Percentiles rank a stretch among this genome's conserved stretches.
These are phyloP conservation scores for Ceyx margarethae DNA, from an alignment of 2,113 vertebrate genomes.

Conservation along the genomic window DNA sequence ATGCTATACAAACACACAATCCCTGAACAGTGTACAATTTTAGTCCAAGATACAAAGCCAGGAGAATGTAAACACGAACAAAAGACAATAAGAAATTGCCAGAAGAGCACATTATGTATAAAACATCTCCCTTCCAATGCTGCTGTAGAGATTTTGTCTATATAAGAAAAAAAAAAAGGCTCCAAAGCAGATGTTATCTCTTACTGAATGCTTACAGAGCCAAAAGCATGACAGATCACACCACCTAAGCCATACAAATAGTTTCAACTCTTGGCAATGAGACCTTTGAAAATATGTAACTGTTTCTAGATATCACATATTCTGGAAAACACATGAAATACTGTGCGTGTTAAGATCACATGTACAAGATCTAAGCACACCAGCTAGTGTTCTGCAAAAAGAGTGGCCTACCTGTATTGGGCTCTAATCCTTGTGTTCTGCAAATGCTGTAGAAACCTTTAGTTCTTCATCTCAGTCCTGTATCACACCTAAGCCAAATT, in stretches of 20 bases:
- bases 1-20: neutral
- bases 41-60: neutral
- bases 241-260: neutral
- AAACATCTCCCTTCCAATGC: neutral
- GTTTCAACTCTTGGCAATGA: neutral
- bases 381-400: neutral
- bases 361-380: neutral
- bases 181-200: neutral
- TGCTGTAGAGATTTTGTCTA: neutral
- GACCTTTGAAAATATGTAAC: neutral
- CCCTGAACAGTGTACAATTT: neutral
- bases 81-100: neutral
- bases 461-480: neutral
- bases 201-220: neutral
- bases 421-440: neutral
- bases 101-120: neutral
- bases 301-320: neutral
- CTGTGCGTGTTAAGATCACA: accelerated
- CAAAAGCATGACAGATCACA: neutral
- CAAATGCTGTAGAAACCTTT: neutral
- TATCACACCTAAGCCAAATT: neutral
- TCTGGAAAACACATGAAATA: neutral
- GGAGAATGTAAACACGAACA: neutral
- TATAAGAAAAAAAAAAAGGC: neutral
- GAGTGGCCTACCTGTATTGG: neutral